Percentiles rank a stretch among this genome's conserved stretches.
phyloP scores from a whole-genome alignment of 1,140 invertebrate species.

The Ephestia elutella region DNA sequence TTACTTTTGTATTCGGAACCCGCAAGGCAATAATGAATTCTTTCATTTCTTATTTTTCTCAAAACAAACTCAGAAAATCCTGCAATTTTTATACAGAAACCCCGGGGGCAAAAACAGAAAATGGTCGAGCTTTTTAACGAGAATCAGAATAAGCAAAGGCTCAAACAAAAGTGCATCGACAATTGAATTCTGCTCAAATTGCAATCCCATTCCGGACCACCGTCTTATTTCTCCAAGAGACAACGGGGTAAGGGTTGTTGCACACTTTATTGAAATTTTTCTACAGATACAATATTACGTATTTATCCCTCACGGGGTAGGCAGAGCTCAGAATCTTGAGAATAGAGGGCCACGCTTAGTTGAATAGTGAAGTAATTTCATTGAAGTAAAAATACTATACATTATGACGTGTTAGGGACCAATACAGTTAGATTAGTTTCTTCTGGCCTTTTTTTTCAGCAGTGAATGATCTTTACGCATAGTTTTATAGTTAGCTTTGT shows the following conservation, averaged over 20 bases:
- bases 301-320: no score
- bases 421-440: no score
- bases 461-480: no score
- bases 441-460: no score
- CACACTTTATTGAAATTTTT: background rate
- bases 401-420: no score
- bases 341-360: no score
- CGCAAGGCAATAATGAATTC: no score
- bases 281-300: background rate
- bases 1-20: no score
- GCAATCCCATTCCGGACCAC: slow-evolving; percentile 3
- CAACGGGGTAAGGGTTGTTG: background rate
- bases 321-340: no score
- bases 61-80: background rate
- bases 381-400: no score
- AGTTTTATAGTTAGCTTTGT: no score
- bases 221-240: background rate
- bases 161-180: background rate
- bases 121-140: background rate
- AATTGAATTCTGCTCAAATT: slow-evolving; percentile 5
- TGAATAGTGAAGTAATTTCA: no score
- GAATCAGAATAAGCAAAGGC: slow-evolving; percentile 1
- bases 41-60: background rate
- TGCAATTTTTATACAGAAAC: background rate
- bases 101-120: background rate